Conservation (phyloP, 2,888 invertebrate genomes). For the Cephus runcator region DNA sequence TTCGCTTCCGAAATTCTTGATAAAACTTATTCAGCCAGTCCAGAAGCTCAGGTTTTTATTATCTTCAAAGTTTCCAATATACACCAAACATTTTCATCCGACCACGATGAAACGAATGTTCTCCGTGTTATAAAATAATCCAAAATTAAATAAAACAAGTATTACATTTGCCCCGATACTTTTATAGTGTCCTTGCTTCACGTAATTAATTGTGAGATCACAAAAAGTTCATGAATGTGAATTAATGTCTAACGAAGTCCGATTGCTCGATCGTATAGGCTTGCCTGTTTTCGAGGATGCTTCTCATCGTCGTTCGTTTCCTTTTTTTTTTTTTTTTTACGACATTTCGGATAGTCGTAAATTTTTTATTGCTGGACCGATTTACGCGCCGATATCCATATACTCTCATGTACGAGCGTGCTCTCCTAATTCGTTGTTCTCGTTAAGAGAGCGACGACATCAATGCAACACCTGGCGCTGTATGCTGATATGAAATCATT, state of each 20-base stretch:
- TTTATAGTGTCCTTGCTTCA: not conserved
- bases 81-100: not conserved
- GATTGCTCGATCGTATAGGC: not conserved
- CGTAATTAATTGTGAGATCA: not conserved
- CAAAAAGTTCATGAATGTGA: not conserved
- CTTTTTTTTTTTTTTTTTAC: conserved; percentile 38
- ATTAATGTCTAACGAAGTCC: not conserved
- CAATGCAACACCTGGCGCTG: not conserved
- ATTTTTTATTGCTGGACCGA: conserved; percentile 45
- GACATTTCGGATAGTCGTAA: conserved; percentile 51
- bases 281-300: not conserved
- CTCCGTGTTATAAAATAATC: not conserved
- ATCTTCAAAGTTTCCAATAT: not conserved
- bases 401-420: conserved; percentile 54
- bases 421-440: conserved; percentile 56
- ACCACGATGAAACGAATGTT: not conserved
- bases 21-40: not conserved
- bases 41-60: too few species aligned
- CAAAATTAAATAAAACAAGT: not conserved
- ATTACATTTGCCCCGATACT: not conserved
- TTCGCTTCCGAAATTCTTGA: not conserved
- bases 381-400: conserved; percentile 53
- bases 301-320: not conserved
- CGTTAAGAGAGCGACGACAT: conserved; percentile 3
- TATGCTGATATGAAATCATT: not conserved